Evolutionary conservation across 1,140 invertebrate genomes (phyloP).

Genomic region (Diachasmimorpha longicaudata): DNA sequence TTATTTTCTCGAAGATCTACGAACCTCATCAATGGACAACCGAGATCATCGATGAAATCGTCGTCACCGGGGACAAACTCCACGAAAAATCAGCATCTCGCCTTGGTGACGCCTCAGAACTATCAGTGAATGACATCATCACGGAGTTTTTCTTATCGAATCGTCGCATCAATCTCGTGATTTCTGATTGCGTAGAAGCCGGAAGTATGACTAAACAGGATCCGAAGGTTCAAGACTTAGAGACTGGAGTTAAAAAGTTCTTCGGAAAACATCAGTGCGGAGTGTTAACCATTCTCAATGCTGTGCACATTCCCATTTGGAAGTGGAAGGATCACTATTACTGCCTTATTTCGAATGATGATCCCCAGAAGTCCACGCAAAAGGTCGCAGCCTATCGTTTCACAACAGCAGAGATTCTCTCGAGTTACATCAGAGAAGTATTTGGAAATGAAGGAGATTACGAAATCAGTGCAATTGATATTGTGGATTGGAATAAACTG

Average conservation of each 20-base stretch:
- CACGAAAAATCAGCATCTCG: slow-evolving; percentile 42
- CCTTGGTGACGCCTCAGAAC: slow-evolving; percentile 21
- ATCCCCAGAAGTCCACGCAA: slow-evolving; percentile 11
- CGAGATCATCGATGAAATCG: slow-evolving; percentile 45
- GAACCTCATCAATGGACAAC: slow-evolving; percentile 42
- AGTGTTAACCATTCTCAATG: slow-evolving; percentile 32
- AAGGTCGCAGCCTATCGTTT: slow-evolving; percentile 33
- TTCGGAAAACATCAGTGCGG: slow-evolving; percentile 44
- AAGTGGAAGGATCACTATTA: slow-evolving; percentile 40
- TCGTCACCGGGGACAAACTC: slow-evolving; percentile 48
- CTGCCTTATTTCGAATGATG: slow-evolving; percentile 37
- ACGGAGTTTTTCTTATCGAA: slow-evolving; percentile 51
- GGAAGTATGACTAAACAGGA: slow-evolving; percentile 38
- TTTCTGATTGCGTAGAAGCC: slow-evolving; percentile 51
- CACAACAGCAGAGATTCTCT: slow-evolving; percentile 23
- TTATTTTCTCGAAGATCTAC: slow-evolving; percentile 52
- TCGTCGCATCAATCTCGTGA: slow-evolving; percentile 43
- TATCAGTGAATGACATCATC: slow-evolving; percentile 43
- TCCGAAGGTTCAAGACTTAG: slow-evolving; percentile 39
- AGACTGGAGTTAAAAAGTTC: slow-evolving; percentile 40
- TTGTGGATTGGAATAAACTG: slow-evolving; percentile 43
- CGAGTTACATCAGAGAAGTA: slow-evolving; percentile 27
- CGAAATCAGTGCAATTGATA: slow-evolving; percentile 45
- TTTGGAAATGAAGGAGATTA: slow-evolving; percentile 41
- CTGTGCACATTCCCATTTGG: slow-evolving; percentile 43